phyloP scores from a whole-genome alignment of 1,140 invertebrate species.

The Orussus abietinus region DNA sequence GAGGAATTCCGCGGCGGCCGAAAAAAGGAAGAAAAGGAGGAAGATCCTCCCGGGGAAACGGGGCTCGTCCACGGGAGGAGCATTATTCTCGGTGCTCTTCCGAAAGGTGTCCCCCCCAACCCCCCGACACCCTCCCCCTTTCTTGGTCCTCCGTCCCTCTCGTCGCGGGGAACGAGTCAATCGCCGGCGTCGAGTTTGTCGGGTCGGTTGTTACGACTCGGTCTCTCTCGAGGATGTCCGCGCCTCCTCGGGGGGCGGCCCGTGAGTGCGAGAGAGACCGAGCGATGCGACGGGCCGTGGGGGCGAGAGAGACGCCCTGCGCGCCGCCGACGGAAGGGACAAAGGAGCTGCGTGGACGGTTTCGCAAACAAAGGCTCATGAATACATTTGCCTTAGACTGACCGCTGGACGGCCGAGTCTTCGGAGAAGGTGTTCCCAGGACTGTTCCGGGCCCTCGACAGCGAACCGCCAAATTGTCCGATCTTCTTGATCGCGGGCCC shows the following conservation, averaged over 20 bases:
- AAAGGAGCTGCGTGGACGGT: slow-evolving; percentile 20
- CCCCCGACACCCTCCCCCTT: no score
- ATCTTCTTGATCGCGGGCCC: background rate
- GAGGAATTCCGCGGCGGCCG: no score
- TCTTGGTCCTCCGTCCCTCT: no score
- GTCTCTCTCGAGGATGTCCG: no score
- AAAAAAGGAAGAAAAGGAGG: no score
- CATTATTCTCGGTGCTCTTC: no score
- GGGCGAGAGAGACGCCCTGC: slow-evolving; percentile 1
- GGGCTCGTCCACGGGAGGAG: no score
- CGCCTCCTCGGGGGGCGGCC: background rate
- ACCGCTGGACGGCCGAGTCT: slow-evolving; percentile 1
- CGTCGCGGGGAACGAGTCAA: no score
- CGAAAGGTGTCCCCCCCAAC: no score
- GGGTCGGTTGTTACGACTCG: no score
- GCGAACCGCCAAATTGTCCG: background rate
- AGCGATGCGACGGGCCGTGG: no score
- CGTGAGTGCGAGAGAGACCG: slow-evolving; percentile 1
- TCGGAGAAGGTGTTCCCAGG: slow-evolving; percentile 6
- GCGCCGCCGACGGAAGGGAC: slow-evolving; percentile 5
- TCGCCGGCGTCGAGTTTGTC: slow-evolving; percentile 5
- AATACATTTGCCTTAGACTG: slow-evolving; percentile 24
- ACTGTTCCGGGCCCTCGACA: slow-evolving; percentile 7
- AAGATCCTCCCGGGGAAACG: no score
- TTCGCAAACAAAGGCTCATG: slow-evolving; percentile 25